Base-by-base conservation (phyloP, 2,113 vertebrate genomes). In the Rana temporaria region DNA sequence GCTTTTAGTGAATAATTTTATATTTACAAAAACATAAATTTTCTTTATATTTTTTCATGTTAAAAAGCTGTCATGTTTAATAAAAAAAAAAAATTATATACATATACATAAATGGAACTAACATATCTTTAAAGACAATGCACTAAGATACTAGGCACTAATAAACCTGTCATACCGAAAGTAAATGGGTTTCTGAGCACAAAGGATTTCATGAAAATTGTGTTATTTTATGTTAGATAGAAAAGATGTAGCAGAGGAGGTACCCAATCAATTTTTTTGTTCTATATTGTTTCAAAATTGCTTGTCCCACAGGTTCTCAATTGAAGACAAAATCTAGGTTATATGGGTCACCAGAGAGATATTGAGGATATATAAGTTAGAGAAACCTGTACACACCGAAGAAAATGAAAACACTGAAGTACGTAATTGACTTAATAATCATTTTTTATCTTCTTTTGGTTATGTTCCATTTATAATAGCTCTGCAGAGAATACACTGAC, bases 341-440 rank as follows among this genome's bases (percentile, higher is more conserved):
- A 83, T 83, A 83, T 83, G 71, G 81, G 81, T 83, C 81, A 83
- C 81, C 56, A 83, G 81, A 83, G 81, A 83, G 63, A 83, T 83
- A 83, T 82, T 82, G 81, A 83, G 71, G 81, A 83, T 83, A 76
- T 75, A 76, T 83, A 83, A 83, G 81, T 83, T 76, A 83, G 64
- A 76, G 81, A 76, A 75, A 76, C 64, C 81, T 83, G 81, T 83
- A 76, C 72, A 83, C 72, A 83, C 71, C 76, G 72, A 83, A 76
- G 81, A 83, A 83, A 83, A 83, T 76, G 81, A 83, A 83, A 83
- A 83, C 71, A 83, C 81, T 83, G 81, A 76, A 83, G 81, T 83
- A 83, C 71, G 53, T 83, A 83, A 83, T 83, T 76, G 81, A 83
- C 63, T 83, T 83, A 83, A 83, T 83, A 83, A 83, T 75, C 71